These are phyloP conservation scores for Eilema caniola DNA, from an alignment of 2,888 invertebrate genomes.

Conservation along the genomic window DNA sequence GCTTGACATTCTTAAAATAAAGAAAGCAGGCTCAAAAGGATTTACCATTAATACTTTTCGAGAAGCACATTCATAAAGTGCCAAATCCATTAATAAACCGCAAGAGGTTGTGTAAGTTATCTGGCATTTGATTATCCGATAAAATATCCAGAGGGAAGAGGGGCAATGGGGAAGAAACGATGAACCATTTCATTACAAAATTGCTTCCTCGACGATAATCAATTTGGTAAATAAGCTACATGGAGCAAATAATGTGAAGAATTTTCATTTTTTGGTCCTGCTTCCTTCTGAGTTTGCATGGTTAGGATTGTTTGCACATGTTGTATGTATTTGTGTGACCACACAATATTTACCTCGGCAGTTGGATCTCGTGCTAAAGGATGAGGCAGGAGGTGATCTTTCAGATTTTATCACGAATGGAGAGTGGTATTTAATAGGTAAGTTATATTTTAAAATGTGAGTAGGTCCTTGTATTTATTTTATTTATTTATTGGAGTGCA, in stretches of 20 bases:
- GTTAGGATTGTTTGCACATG: conserved; percentile 43
- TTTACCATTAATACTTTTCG: conserved; percentile 10
- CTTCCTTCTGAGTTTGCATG: conserved; percentile 41
- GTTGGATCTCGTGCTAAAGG: conserved; percentile 98
- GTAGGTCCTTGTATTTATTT: not conserved
- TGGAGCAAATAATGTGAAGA: conserved; percentile 19
- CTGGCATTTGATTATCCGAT: conserved; percentile 32
- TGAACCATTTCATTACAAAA: conserved; percentile 39
- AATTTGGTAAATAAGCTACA: conserved; percentile 34
- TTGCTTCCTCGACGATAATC: conserved; percentile 37
- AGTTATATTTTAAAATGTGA: conserved; percentile 65
- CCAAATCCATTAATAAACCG: conserved; percentile 28
- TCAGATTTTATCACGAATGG: conserved; percentile 99
- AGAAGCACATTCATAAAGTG: conserved; percentile 24
- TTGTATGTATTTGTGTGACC: conserved; percentile 53
- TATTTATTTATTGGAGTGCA: not conserved
- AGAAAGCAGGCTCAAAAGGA: conserved; percentile 36
- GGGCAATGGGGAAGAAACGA: conserved; percentile 22
- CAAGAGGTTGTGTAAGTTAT: conserved; percentile 28
- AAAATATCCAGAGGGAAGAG: conserved; percentile 31
- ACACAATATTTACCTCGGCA: conserved; percentile 75
- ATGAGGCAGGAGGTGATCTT: conserved; percentile 97
- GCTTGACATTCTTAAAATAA: conserved; percentile 11
- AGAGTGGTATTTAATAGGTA: conserved; percentile 99
- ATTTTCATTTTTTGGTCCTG: conserved; percentile 36